Conservation (phyloP, 2,888 invertebrate species). For the Apodemia hepburni region DNA sequence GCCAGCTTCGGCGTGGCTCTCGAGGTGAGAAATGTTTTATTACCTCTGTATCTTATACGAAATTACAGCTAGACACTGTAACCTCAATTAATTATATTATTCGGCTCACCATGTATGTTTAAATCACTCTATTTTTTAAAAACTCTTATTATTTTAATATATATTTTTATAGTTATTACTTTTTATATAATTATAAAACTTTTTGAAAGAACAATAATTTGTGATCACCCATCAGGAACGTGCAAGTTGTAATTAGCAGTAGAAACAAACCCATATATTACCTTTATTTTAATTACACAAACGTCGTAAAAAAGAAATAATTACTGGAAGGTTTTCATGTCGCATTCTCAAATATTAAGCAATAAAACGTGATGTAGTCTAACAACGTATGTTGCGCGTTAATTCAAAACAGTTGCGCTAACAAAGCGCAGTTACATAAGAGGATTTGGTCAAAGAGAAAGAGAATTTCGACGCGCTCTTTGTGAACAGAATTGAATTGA, state of each 20-base stretch:
- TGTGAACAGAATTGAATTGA: slow-evolving; percentile 73
- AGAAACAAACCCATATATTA: neutral
- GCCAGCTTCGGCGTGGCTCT: slow-evolving; percentile 39
- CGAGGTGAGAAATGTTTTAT: slow-evolving; percentile 48
- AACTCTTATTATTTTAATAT: neutral
- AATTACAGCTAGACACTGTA: slow-evolving; percentile 45
- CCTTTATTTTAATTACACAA: neutral
- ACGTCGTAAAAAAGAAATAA: neutral
- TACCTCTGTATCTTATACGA: slow-evolving; percentile 70
- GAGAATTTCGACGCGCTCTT: slow-evolving; percentile 67
- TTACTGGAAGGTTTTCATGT: neutral
- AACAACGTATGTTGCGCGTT: slow-evolving; percentile 18
- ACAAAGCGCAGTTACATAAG: slow-evolving; percentile 62
- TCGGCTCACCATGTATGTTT: slow-evolving; percentile 60
- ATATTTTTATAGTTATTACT: slow-evolving; percentile 36
- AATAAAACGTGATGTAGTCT: slow-evolving; percentile 3
- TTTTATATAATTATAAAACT: neutral
- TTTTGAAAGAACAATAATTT: neutral
- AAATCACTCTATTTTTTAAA: neutral
- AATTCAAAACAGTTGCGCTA: slow-evolving; percentile 51
- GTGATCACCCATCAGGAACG: neutral
- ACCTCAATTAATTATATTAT: slow-evolving; percentile 74
- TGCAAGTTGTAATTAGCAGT: neutral
- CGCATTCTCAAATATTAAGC: neutral
- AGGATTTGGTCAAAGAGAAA: slow-evolving; percentile 66